phyloP scores from a whole-genome alignment of 2,113 vertebrate genomes.

The Isichthys henryi region DNA sequence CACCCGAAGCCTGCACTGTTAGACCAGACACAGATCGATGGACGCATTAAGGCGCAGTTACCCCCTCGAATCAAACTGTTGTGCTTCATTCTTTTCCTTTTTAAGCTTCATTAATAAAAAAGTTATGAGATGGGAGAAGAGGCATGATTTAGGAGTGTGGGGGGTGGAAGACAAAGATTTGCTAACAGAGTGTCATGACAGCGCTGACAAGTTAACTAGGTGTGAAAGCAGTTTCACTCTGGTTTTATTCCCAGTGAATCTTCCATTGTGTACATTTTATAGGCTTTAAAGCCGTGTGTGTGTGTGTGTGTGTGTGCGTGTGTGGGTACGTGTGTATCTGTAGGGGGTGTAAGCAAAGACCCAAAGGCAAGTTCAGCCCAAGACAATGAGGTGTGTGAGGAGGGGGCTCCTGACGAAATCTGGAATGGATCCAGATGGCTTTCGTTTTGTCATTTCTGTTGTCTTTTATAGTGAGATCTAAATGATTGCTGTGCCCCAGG shows the following conservation, averaged over 20 bases:
- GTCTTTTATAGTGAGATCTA: background rate
- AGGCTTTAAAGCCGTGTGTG: background rate
- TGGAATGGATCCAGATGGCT: background rate
- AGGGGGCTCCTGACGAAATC: background rate
- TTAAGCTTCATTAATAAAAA: constrained; percentile 5
- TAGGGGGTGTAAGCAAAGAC: background rate
- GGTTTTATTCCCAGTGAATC: background rate
- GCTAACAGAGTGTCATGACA: background rate
- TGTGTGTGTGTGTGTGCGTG: background rate
- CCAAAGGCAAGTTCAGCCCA: background rate
- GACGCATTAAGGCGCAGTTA: background rate
- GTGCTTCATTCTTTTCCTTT: background rate
- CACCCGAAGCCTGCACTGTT: background rate
- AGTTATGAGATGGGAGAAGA: background rate
- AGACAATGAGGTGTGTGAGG: background rate
- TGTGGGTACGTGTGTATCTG: background rate
- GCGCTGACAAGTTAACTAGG: background rate
- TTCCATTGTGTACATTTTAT: background rate
- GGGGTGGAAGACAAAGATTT: background rate
- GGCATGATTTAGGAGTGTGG: background rate
- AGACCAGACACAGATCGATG: background rate
- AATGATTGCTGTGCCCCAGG: background rate
- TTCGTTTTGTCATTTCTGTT: background rate
- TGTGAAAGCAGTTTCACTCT: background rate
- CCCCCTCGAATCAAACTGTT: background rate